Evolutionary conservation across 2,797 vertebrate genomes (phyloP), one percentile per base, ranked within the genome.

Genomic region (Myotis daubentonii): DNA sequence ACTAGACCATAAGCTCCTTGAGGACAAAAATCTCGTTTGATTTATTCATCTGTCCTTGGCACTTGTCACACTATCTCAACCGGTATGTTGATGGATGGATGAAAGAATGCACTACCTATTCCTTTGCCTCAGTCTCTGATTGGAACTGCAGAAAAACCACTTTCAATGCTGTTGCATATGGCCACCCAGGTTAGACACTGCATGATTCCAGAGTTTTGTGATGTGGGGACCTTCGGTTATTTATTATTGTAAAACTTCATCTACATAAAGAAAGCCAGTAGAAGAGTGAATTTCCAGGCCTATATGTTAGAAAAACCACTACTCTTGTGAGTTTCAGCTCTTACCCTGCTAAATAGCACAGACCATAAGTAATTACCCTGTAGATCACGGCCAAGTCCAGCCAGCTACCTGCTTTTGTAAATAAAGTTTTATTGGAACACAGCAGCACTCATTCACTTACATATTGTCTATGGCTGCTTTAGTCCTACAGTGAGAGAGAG

Each of bases 381-480:
- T 82, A 78, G 87, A 89, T 82, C 13, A 75, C 30, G 55, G 91
- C 86, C 71, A 94, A 78, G 38, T 68, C 88, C 55, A 93, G 71
- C 65, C 83, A 93, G 20, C 84, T 78, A 84, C 76, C 87, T 87
- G 38, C n/a, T 94, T 85, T 91, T 86, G 25, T 92, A 93, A 97
- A 89, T 95, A 95, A 96, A 96, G 89, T 96, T 95, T 94, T 94
- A 75, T 15, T 82, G 90, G 92, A 85, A 76, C 62, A 89, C 38
- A 78, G 65, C 72, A 82, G 89, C 1, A 11, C 28, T 84, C 84
- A 88, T 36, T 90, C 75, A 89, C 82, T 71, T 90, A 75, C 19
- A 68, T 71, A 76, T 4, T 89, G 62, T 87, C 89, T 70, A 60
- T 65, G 53, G 17, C 66, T 74, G 66, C 49, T 66, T 91, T 44